Conservation (phyloP, 1,140 invertebrate species). For the Pogonognathellus flavescens region DNA sequence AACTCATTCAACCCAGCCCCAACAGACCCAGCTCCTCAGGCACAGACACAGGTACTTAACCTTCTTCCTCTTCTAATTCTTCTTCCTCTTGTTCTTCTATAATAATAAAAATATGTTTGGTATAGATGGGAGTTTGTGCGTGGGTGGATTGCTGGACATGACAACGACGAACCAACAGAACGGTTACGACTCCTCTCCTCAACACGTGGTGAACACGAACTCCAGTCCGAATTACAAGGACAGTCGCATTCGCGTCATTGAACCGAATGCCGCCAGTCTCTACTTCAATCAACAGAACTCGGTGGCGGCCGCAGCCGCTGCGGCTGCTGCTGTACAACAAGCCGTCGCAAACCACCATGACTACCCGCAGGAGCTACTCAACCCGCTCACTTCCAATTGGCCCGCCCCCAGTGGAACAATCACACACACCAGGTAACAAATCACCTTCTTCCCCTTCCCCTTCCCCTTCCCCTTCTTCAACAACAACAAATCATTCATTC, state of each 20-base stretch:
- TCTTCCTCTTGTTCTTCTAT: too few species aligned
- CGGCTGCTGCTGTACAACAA: conserved; percentile 36
- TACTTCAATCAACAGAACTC: conserved; percentile 28
- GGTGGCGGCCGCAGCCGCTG: background rate
- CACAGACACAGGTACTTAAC: conserved; percentile 58
- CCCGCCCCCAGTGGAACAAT: background rate
- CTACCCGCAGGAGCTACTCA: conserved; percentile 38
- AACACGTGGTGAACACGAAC: conserved; percentile 38
- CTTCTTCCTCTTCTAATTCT: too few species aligned
- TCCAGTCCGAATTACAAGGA: conserved; percentile 42
- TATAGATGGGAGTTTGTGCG: conserved; percentile 26
- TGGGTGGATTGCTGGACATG: conserved; percentile 62
- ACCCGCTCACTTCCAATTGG: conserved; percentile 44
- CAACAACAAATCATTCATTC: too few species aligned
- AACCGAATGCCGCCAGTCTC: conserved; percentile 30
- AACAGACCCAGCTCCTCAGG: conserved; percentile 53
- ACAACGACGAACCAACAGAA: conserved; percentile 44
- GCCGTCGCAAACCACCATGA: conserved; percentile 37
- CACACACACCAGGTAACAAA: conserved; percentile 12
- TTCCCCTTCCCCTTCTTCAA: too few species aligned
- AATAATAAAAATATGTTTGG: too few species aligned
- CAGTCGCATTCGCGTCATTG: background rate
- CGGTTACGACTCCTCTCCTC: conserved; percentile 55
- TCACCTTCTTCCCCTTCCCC: too few species aligned
- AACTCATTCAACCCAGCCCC: conserved; percentile 56